Conservation (phyloP, 2,888 invertebrate species). For the Romanomermis culicivorax region DNA sequence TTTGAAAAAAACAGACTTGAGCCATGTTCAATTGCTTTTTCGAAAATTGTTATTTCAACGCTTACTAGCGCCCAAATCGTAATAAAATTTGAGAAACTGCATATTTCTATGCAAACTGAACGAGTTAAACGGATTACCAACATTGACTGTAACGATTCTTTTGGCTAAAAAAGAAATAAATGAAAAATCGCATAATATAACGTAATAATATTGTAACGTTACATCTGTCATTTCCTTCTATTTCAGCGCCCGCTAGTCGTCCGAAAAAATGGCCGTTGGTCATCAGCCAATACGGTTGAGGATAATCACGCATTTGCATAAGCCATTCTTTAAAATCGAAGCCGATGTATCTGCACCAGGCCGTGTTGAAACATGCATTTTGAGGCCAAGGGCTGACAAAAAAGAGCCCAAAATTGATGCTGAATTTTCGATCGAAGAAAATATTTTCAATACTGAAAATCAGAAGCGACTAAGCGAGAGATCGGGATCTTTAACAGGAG, state of each 20-base stretch:
- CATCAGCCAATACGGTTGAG: conserved; percentile 68
- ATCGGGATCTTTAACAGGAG: too few species aligned
- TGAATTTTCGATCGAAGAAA: too few species aligned
- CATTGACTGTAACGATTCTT: conserved; percentile 51
- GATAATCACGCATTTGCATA: conserved; percentile 74
- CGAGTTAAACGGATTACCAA: conserved; percentile 63
- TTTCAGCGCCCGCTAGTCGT: conserved; percentile 63
- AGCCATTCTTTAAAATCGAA: conserved; percentile 64
- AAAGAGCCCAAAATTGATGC: neutral
- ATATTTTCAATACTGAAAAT: too few species aligned
- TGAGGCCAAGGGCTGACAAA: conserved; percentile 60
- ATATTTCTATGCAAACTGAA: conserved; percentile 61
- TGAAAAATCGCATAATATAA: too few species aligned
- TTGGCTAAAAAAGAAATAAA: conserved; percentile 40
- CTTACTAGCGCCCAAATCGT: conserved; percentile 65
- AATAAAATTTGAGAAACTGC: conserved; percentile 86
- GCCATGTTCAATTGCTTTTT: too few species aligned
- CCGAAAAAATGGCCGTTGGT: conserved; percentile 69
- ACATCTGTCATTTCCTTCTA: neutral
- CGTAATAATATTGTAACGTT: too few species aligned
- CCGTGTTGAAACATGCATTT: conserved; percentile 61
- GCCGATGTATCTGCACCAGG: conserved; percentile 75
- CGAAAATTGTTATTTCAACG: too few species aligned
- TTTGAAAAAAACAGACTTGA: too few species aligned
- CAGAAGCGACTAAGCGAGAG: too few species aligned